Conservation (phyloP, 2,888 invertebrate species). For the Drosophila pseudotalamancana region DNA sequence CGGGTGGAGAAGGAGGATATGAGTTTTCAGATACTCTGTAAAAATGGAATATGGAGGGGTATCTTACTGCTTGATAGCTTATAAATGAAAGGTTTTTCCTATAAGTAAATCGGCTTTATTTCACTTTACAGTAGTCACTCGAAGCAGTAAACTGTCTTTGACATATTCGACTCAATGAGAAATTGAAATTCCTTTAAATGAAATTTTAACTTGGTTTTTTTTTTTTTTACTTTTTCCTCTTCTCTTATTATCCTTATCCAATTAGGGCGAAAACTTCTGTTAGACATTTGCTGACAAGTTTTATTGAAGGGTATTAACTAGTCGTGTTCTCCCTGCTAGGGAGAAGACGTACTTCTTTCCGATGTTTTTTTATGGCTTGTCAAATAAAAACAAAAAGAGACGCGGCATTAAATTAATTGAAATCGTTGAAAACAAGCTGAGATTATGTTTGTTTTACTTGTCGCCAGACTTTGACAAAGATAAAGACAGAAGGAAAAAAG, state of each 20-base stretch:
- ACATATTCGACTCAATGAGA: too few relatives aligned
- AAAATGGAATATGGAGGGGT: too few relatives aligned
- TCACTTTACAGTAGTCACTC: too few relatives aligned
- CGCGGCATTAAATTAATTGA: slow-evolving; percentile 70
- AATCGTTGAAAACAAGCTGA: slow-evolving; percentile 65
- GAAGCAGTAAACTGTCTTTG: too few relatives aligned
- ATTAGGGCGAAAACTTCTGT: too few relatives aligned
- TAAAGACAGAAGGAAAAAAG: neutral
- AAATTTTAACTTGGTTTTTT: too few relatives aligned
- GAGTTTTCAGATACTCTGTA: neutral
- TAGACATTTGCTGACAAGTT: neutral
- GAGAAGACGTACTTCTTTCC: neutral
- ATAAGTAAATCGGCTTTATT: too few relatives aligned
- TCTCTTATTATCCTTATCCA: too few relatives aligned
- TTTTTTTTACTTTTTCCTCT: too few relatives aligned
- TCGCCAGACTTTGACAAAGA: slow-evolving; percentile 11
- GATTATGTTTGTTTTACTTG: slow-evolving; percentile 56
- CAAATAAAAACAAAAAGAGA: slow-evolving; percentile 39
- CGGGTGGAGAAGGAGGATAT: slow-evolving; percentile 5
- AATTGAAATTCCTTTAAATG: too few relatives aligned
- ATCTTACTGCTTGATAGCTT: neutral
- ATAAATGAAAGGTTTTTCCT: too few relatives aligned
- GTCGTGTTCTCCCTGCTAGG: neutral
- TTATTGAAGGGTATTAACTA: neutral
- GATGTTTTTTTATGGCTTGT: slow-evolving; percentile 32